phyloP scores from a whole-genome alignment of 2,888 invertebrate genomes.

The Hirtodrosophila confusa region DNA sequence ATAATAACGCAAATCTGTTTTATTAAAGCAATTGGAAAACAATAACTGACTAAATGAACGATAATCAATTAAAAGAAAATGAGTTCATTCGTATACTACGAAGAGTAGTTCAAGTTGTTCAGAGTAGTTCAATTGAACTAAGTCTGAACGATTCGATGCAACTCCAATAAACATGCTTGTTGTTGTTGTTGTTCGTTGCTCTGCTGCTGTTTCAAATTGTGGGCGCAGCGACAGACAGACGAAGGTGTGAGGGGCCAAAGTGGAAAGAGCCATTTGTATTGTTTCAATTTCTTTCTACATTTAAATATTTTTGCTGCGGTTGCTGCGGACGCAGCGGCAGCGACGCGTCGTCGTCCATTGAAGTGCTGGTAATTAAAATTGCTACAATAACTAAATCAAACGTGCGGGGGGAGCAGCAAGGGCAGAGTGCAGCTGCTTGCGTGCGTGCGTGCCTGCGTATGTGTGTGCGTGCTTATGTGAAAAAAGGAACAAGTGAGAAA shows the following conservation, averaged over 20 bases:
- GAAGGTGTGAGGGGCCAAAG: constrained; percentile 70
- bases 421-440: constrained; percentile 35
- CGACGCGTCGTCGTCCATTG: constrained; percentile 37
- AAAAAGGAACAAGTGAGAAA: constrained; percentile 66
- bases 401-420: constrained; percentile 29
- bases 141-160: no score
- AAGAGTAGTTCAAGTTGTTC: no score
- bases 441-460: constrained; percentile 14
- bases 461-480: constrained; percentile 21
- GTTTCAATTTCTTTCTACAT: constrained; percentile 65
- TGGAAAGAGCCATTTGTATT: constrained; percentile 64
- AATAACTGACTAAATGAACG: no score
- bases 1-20: no score
- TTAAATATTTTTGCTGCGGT: constrained; percentile 23
- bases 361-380: constrained; percentile 75
- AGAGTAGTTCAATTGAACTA: no score
- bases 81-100: no score
- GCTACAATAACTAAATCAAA: constrained; percentile 74
- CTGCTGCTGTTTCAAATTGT: constrained; percentile 47
- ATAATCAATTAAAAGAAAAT: no score
- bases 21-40: no score
- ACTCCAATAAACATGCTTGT: constrained; percentile 27
- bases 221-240: constrained; percentile 39
- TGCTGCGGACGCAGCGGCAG: constrained; percentile 8
- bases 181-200: constrained; percentile 26